Percentiles rank a stretch among this genome's conserved stretches.
phyloP scores from a whole-genome alignment of 2,113 vertebrate species.

The Cathartes aura region DNA sequence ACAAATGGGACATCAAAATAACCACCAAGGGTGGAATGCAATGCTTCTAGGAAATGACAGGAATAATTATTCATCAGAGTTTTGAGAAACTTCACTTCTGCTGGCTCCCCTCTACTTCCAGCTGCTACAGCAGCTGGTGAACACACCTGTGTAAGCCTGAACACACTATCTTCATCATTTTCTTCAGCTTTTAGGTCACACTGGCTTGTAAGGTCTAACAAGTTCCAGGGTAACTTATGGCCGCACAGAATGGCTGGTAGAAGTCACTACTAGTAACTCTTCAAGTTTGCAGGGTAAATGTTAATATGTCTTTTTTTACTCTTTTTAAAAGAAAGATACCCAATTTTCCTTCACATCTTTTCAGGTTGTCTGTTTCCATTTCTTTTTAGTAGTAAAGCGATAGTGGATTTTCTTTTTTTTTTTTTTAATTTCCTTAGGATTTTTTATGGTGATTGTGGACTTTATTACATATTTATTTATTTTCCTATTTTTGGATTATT shows the following conservation, averaged over 20 bases:
- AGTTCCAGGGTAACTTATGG: neutral
- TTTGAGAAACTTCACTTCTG: neutral
- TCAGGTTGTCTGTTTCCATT: neutral
- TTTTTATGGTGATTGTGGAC: neutral
- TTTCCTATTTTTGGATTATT: neutral
- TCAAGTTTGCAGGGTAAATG: neutral
- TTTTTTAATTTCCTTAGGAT: neutral
- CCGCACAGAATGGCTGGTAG: neutral
- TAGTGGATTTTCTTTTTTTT: too few relatives aligned
- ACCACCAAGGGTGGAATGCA: neutral
- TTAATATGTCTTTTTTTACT: neutral
- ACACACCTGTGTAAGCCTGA: neutral
- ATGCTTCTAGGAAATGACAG: neutral
- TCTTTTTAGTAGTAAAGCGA: neutral
- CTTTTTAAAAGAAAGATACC: neutral
- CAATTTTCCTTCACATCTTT: neutral
- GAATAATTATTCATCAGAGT: neutral
- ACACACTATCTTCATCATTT: neutral
- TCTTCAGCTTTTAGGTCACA: neutral
- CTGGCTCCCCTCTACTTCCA: neutral
- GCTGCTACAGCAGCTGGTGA: neutral
- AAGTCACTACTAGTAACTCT: neutral
- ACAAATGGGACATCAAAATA: neutral
- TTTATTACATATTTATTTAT: neutral
- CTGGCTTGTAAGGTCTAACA: neutral